phyloP scores from a whole-genome alignment of 2,113 vertebrate genomes.

The Kryptolebias marmoratus region DNA sequence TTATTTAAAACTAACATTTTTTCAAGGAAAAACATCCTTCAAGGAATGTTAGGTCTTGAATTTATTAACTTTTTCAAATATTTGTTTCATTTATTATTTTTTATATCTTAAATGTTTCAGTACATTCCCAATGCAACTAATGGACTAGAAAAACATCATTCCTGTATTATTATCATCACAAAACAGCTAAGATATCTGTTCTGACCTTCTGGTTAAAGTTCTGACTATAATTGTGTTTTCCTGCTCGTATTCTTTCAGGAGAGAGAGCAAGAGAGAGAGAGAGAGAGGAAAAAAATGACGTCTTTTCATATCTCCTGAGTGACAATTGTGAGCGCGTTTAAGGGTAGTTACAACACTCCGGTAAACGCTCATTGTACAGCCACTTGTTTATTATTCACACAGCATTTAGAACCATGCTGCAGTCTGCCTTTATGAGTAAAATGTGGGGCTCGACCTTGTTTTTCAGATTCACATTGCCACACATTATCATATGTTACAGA shows the following conservation, averaged over 20 bases:
- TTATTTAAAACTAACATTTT: too few species aligned
- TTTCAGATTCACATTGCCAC: constrained; percentile 39
- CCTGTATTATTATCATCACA: not conserved
- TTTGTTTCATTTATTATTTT: too few species aligned
- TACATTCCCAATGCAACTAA: too few species aligned
- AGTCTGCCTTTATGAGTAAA: constrained; percentile 38
- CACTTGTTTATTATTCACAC: constrained; percentile 42
- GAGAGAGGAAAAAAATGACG: not conserved
- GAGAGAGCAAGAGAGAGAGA: too few species aligned
- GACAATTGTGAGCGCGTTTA: constrained; percentile 16
- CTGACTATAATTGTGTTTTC: not conserved
- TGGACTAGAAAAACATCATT: too few species aligned
- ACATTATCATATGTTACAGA: constrained; percentile 57
- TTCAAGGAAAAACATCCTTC: too few species aligned
- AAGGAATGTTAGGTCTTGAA: too few species aligned
- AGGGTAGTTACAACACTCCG: constrained; percentile 23
- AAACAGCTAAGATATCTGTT: constrained; percentile 5
- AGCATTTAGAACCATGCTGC: constrained; percentile 37
- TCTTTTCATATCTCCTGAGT: constrained; percentile 1
- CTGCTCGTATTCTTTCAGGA: not conserved
- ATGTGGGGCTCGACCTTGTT: constrained; percentile 55
- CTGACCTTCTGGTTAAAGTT: constrained; percentile 18
- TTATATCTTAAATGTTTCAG: too few species aligned
- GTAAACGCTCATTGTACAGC: constrained; percentile 28
- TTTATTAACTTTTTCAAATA: too few species aligned